Base-by-base conservation (phyloP, 2,888 invertebrate genomes). In the Margaritifera margaritifera region DNA sequence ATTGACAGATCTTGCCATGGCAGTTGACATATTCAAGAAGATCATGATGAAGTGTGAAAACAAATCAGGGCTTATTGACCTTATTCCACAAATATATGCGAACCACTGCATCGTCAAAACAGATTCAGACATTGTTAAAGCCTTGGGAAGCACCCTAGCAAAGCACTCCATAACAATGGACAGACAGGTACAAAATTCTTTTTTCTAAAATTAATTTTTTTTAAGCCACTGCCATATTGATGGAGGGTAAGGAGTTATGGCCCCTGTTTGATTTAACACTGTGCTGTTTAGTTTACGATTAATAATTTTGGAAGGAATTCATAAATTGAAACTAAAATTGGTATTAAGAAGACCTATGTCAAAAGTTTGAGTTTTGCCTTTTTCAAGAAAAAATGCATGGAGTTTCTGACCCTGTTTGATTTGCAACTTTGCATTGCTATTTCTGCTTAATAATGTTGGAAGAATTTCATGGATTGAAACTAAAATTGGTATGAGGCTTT, bases 1-100 rank as follows among this genome's bases (percentile, higher is more conserved):
- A 8, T 71, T 84, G 52, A 79, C 80, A 42, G 87, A 88, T 72
- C 76, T 88, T 22, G 83, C 80, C 22, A 72, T 80, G 66, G 81
- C 83, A 22, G 77, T 83, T 4, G 86, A 86, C 51, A 66, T 82
- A 53, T 83, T 80, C 67, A 81, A 81, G 62, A 79, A 79, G 61
- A 71, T 81, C 25, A 75, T 78, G 66, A 72, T 79, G 57, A 74
- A 75, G 50, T 74, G 76, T 71, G 71, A 71, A 22, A 62, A 64
- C 15, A 53, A 60, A 15, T 75, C 77, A 8, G 71, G 78, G n/a
- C 64, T 80, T 8, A 69, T 71, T 15, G 78, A 80, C 22, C 69
- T 85, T 62, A 74, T 85, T 19, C 71, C 80, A 42, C 76, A 78
- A 50, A 73, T 83, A 6, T 87, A 87, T 66, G 72, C 82, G 19